Conservation (phyloP, 2,797 vertebrate genomes). For the Thaleichthys pacificus region DNA sequence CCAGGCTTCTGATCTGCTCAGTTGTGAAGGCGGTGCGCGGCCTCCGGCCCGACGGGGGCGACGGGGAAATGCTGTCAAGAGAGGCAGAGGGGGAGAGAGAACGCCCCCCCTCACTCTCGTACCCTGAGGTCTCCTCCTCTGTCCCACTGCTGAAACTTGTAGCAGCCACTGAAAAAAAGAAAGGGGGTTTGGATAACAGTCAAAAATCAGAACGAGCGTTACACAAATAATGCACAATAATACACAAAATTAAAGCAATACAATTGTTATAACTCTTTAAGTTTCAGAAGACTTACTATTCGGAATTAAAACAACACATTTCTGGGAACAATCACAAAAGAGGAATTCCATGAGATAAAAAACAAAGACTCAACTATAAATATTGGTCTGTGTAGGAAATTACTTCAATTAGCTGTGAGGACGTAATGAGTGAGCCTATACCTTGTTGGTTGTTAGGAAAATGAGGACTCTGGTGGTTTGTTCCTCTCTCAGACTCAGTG, state of each 20-base stretch:
- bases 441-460: slow-evolving; percentile 25
- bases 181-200: slow-evolving; percentile 1
- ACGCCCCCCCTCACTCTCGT: slow-evolving; percentile 73
- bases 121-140: slow-evolving; percentile 77
- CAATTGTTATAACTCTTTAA: too few relatives aligned
- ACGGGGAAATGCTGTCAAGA: slow-evolving; percentile 27
- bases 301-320: neutral
- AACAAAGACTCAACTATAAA: too few relatives aligned
- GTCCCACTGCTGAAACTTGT: slow-evolving; percentile 62
- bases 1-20: slow-evolving; percentile 77
- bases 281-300: too few relatives aligned
- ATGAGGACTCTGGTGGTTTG: slow-evolving; percentile 20
- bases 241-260: too few relatives aligned
- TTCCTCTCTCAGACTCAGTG: neutral
- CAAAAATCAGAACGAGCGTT: neutral
- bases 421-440: slow-evolving; percentile 15
- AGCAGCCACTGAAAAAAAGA: slow-evolving; percentile 46
- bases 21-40: slow-evolving; percentile 78
- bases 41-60: slow-evolving; percentile 58
- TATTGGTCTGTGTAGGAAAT: too few relatives aligned
- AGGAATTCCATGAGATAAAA: too few relatives aligned
- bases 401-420: neutral
- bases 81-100: slow-evolving; percentile 57
- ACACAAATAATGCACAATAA: neutral
- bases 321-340: neutral